Conservation (phyloP, 2,888 invertebrate species). For the Napeogenes inachia region DNA sequence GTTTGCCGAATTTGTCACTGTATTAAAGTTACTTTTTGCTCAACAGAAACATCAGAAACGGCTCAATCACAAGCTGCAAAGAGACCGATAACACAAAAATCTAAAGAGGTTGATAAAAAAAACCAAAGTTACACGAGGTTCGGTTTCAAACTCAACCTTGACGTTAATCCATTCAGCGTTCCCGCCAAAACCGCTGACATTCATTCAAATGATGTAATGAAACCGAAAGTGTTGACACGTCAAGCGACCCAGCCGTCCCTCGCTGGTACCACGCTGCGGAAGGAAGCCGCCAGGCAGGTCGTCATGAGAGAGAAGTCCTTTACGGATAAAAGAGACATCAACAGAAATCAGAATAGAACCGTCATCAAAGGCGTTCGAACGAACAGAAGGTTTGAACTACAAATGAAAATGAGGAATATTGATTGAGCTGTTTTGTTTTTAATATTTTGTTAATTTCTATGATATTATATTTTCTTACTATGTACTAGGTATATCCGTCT, state of each 20-base stretch:
- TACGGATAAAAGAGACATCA: conserved; percentile 47
- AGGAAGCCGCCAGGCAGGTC: conserved; percentile 50
- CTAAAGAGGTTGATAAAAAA: conserved; percentile 42
- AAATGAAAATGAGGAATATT: conserved; percentile 81
- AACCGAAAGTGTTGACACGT: conserved; percentile 36
- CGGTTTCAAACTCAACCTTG: conserved; percentile 69
- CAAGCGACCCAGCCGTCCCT: conserved; percentile 45
- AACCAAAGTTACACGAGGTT: conserved; percentile 58
- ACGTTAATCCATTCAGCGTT: conserved; percentile 60
- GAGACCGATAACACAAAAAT: conserved; percentile 40
- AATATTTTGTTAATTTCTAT: too few species aligned
- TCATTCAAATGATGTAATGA: conserved; percentile 30
- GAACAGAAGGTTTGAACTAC: conserved; percentile 83
- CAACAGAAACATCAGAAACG: conserved; percentile 33
- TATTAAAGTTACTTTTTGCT: conserved; percentile 15
- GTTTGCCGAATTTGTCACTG: too few species aligned
- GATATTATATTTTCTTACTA: too few species aligned
- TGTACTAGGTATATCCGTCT: too few species aligned
- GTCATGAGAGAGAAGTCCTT: conserved; percentile 62
- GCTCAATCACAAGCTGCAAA: conserved; percentile 34
- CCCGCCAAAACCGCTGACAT: conserved; percentile 36
- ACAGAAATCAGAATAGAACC: conserved; percentile 62
- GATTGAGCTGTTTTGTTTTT: conserved; percentile 22
- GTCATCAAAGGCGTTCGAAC: conserved; percentile 82
- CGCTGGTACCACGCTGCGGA: conserved; percentile 44